A percentile compares a stretch with the other conserved stretches of the same genome.
Evolutionary conservation across 2,797 vertebrate species (phyloP).

Genomic region (Morelia viridis): DNA sequence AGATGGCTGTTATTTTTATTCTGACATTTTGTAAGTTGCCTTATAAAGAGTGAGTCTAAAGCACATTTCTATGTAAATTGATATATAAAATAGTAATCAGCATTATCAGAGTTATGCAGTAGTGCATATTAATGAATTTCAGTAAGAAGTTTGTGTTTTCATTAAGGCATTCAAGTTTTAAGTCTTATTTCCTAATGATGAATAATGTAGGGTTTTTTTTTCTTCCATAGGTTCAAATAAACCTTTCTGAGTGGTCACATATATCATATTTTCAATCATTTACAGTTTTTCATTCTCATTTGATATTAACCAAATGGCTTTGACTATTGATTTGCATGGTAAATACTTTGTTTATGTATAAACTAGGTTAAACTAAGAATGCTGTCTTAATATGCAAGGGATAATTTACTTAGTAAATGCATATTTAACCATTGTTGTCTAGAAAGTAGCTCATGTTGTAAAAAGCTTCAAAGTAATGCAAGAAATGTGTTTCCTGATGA

Average conservation of each 20-base stretch:
- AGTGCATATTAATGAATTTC: background rate
- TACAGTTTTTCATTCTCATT: background rate
- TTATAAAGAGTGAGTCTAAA: background rate
- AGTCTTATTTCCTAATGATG: background rate
- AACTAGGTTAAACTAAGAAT: background rate
- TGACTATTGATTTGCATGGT: background rate
- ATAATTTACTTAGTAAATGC: background rate
- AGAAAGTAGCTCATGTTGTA: background rate
- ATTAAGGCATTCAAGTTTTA: background rate
- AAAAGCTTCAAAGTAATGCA: background rate
- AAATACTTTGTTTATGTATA: background rate
- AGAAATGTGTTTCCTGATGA: background rate
- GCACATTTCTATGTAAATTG: background rate
- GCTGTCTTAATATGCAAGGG: background rate
- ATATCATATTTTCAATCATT: background rate
- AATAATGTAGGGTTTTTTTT: background rate
- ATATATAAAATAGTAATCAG: background rate
- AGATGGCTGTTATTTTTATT: background rate
- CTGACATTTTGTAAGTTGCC: background rate
- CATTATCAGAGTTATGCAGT: background rate
- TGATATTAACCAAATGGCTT: background rate
- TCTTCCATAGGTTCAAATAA: background rate
- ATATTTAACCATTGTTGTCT: background rate
- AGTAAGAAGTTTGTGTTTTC: background rate
- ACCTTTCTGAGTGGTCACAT: background rate